A percentile compares a stretch with the other conserved stretches of the same genome.
These are phyloP conservation scores for Erannis defoliaria DNA, from an alignment of 2,888 invertebrate species.

Conservation along the genomic window DNA sequence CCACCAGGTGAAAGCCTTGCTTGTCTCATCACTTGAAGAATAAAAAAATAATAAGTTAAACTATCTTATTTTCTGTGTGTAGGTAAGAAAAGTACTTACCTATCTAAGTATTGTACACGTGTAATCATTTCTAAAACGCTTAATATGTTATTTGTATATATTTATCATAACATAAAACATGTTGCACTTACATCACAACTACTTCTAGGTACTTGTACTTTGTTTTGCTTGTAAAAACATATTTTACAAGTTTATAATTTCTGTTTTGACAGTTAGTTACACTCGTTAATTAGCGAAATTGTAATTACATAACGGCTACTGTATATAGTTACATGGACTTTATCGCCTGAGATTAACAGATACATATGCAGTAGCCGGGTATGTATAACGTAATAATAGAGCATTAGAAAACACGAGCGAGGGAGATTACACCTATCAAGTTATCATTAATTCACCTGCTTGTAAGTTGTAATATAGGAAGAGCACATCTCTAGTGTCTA, in stretches of 20 bases:
- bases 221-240: neutral
- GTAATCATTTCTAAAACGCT: no score
- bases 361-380: constrained; percentile 6
- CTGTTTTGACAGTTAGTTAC: constrained; percentile 22
- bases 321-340: constrained; percentile 9
- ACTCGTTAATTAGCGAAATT: constrained; percentile 21
- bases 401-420: constrained; percentile 38
- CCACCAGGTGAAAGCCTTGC: no score
- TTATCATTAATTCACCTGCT: constrained; percentile 37
- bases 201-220: no score
- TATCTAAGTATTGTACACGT: no score
- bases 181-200: neutral
- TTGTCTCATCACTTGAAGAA: no score
- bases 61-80: no score
- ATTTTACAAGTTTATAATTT: constrained; percentile 11
- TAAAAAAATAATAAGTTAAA: no score
- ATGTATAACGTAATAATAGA: constrained; percentile 32
- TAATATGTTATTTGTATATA: no score
- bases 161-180: no score
- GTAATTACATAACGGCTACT: constrained; percentile 19
- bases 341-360: constrained; percentile 14
- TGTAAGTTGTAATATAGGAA: constrained; percentile 44
- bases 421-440: constrained; percentile 38
- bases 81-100: no score
- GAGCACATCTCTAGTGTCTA: constrained; percentile 27